A percentile compares a stretch with the other conserved stretches of the same genome.
Evolutionary conservation across 2,113 vertebrate species (phyloP).

Genomic region (Gorilla gorilla): DNA sequence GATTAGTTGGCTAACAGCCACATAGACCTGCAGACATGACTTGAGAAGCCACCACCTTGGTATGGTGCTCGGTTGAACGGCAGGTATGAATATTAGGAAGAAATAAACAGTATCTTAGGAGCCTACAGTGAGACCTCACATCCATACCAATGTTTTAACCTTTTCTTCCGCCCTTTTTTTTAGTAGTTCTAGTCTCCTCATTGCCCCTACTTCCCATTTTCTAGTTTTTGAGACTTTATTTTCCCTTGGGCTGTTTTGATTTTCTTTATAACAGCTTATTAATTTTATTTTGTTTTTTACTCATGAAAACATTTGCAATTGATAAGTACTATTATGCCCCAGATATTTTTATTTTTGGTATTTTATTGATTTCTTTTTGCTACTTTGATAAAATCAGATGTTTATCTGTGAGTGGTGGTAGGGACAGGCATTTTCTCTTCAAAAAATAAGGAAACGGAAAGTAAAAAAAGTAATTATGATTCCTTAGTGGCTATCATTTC

Average conservation of each 20-base stretch:
- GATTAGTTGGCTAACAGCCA: background rate
- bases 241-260: background rate
- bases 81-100: background rate
- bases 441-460: background rate
- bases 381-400: conserved; percentile 35
- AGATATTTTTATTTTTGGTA: conserved; percentile 8
- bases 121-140: background rate
- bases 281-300: background rate
- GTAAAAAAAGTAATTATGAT: background rate
- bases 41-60: background rate
- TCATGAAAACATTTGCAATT: background rate
- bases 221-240: background rate
- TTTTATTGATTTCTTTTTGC: conserved; percentile 13
- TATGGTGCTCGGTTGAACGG: background rate
- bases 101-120: background rate
- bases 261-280: background rate
- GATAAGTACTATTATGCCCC: background rate
- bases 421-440: background rate
- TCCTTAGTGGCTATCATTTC: background rate
- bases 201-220: background rate
- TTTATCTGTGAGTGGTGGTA: background rate
- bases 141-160: background rate
- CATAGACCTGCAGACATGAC: background rate
- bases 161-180: background rate
- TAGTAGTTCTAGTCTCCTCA: background rate